phyloP scores from a whole-genome alignment of 2,113 vertebrate genomes.

The Aegithalos caudatus region DNA sequence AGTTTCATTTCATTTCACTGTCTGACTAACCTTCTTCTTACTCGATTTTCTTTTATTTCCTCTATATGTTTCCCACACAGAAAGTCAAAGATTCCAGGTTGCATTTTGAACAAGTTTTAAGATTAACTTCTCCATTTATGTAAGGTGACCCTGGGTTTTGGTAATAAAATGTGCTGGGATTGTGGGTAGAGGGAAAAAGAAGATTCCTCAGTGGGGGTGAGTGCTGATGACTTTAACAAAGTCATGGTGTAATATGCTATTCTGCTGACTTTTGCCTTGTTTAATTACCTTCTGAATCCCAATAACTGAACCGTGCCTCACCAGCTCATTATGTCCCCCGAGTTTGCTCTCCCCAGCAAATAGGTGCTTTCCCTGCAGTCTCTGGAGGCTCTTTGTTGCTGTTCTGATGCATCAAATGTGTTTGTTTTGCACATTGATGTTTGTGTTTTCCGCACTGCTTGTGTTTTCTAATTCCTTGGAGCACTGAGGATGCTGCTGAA shows the following conservation, averaged over 20 bases:
- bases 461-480: slow-evolving; percentile 48
- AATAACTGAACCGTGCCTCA: background rate
- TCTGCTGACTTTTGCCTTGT: slow-evolving; percentile 49
- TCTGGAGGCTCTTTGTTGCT: slow-evolving; percentile 25
- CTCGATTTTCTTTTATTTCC: slow-evolving; percentile 6
- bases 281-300: slow-evolving; percentile 34
- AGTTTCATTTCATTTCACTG: background rate
- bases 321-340: background rate
- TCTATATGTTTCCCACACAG: background rate
- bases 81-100: background rate
- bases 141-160: background rate
- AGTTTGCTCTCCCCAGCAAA: slow-evolving; percentile 1
- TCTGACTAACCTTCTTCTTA: background rate
- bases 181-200: background rate
- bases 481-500: slow-evolving; percentile 45
- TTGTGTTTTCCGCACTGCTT: slow-evolving; percentile 34
- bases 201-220: background rate
- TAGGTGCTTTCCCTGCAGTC: background rate
- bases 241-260: background rate
- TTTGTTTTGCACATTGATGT: slow-evolving; percentile 26
- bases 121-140: slow-evolving; percentile 20
- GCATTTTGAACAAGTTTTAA: background rate
- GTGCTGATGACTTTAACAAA: background rate
- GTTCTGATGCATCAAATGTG: slow-evolving; percentile 8
- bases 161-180: background rate